phyloP scores from a whole-genome alignment of 2,113 vertebrate species.

The Erinaceus europaeus region DNA sequence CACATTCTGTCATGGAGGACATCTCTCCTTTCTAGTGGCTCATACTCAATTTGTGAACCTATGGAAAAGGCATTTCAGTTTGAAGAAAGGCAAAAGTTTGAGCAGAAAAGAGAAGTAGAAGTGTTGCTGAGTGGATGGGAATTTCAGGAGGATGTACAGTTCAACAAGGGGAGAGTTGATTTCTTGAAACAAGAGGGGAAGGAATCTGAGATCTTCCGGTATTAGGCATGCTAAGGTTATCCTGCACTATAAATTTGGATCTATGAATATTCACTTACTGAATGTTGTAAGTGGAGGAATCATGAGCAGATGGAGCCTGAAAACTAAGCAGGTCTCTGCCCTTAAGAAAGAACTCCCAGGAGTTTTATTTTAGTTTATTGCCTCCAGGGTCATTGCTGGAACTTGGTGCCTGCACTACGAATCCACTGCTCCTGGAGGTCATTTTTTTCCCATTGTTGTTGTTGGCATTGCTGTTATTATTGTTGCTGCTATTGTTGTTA shows the following conservation, averaged over 20 bases:
- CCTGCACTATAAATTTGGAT: not conserved
- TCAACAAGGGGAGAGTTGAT: not conserved
- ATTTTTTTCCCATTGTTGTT: too few relatives aligned
- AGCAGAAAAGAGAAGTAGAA: not conserved
- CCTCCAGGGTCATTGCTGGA: too few relatives aligned
- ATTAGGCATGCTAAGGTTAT: not conserved
- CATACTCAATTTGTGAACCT: not conserved
- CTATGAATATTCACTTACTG: not conserved
- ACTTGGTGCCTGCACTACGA: too few relatives aligned
- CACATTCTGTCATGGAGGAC: not conserved
- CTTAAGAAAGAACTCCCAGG: not conserved
- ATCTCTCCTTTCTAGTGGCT: not conserved
- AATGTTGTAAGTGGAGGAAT: not conserved
- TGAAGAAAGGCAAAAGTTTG: not conserved
- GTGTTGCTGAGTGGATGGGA: not conserved
- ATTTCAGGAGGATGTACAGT: not conserved
- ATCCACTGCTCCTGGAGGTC: too few relatives aligned
- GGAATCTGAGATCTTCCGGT: not conserved
- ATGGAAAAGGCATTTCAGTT: not conserved
- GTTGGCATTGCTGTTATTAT: too few relatives aligned
- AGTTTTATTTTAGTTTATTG: not conserved
- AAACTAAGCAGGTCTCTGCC: not conserved
- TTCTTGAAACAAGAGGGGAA: not conserved
- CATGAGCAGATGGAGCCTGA: not conserved
- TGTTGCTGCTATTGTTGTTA: too few relatives aligned